Evolutionary conservation across 53 echinoderm and acorn worm genomes (phyloP), one percentile per base, ranked within the genome.

Genomic region (Stichopus horrens): DNA sequence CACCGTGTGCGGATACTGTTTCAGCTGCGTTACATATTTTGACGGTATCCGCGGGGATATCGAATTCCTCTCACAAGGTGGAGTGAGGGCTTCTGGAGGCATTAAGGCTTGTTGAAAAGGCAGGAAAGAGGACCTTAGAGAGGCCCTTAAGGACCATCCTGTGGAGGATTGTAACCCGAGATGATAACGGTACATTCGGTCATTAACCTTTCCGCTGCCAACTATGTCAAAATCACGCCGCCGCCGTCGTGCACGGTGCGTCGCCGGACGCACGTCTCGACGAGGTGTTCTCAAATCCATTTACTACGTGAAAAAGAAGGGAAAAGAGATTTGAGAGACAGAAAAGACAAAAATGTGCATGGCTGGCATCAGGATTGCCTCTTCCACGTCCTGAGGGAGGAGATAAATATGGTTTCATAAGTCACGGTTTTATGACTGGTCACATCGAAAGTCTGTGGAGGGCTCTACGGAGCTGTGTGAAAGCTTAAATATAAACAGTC

Each of bases 61-160:
- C 71, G n/a, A 18, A 71, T 71, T 71, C 16, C 71, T 71, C 71
- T 71, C 19, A 71, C 18, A 71, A 20, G n/a, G 18, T 7, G 18
- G 71, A 71, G 71, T 18, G 18, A 71, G 71, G 14, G 71, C 71
- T 71, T 71, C 71, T 71, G 71, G 71, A 71, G 71, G 71, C 71
- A 71, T 71, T 71, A 71, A 71, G 71, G n/a, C 71, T 18, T 37
- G n/a, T 71, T 71, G 71, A 71, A 13, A 21, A 71, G 71, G 71
- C 71, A 20, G 71, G 14, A 6, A 18, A 71, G 71, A 18, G 71
- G 16, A 71, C 71, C 71, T n/a, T 37, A 37, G n/a, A 71, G 71
- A 71, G 71, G 71, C 71, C 71, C 71, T 71, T 71, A 71, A 71
- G 71, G 71, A 71, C 71, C 71, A 71, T 71, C n/a, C 18, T 18